Percentiles rank a stretch among this genome's conserved stretches.
Conservation (phyloP, 2,113 vertebrate species). For the Podiceps cristatus region DNA sequence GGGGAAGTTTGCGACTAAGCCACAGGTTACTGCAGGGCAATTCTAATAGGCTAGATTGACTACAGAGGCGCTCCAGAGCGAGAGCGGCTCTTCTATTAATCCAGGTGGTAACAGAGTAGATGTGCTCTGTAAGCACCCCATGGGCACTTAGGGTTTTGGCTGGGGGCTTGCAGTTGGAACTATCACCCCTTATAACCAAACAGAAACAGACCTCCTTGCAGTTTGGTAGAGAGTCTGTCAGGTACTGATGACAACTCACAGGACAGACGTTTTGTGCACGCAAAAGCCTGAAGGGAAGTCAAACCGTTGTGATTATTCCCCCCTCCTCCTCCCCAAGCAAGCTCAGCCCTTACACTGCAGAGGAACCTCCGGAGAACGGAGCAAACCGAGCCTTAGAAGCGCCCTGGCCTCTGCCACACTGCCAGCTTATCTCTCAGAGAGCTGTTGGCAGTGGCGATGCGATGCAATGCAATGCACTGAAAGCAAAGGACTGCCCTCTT, state of each 20-base stretch:
- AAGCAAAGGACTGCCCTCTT: slow-evolving; percentile 40
- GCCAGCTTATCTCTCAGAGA: not conserved
- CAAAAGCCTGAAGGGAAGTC: not conserved
- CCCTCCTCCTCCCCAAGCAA: not conserved
- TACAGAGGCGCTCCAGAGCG: not conserved
- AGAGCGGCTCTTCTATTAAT: not conserved
- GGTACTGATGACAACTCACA: not conserved
- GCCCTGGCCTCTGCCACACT: not conserved
- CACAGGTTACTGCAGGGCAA: not conserved
- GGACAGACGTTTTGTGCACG: not conserved
- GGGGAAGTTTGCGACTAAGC: not conserved
- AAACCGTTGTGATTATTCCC: not conserved
- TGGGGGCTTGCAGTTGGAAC: not conserved
- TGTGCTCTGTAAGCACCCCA: not conserved
- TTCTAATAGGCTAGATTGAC: not conserved
- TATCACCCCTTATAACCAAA: too few species aligned
- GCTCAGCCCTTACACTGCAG: not conserved
- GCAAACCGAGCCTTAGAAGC: not conserved
- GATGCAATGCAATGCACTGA: accelerated
- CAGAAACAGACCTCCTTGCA: not conserved
- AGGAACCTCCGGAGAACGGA: not conserved
- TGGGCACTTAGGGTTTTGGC: not conserved
- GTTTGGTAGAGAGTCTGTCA: not conserved
- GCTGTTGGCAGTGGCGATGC: accelerated
- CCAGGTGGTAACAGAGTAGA: not conserved